These are phyloP conservation scores for Palythoa heliodiscus DNA, from an alignment of 92 coral and sea anemone genomes.

Conservation along the genomic window DNA sequence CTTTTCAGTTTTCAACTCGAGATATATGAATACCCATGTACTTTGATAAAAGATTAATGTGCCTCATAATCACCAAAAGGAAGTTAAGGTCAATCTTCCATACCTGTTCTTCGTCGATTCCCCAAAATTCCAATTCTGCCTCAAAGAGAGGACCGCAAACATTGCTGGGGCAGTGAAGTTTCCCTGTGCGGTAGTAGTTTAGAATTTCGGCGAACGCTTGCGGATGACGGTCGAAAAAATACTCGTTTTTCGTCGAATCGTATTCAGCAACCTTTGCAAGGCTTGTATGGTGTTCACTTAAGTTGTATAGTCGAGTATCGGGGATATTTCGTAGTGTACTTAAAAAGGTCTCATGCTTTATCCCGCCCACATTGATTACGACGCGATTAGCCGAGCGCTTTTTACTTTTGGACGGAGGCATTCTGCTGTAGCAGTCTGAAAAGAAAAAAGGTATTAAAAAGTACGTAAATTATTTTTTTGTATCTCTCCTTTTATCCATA, in stretches of 20 bases:
- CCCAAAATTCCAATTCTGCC: slow-evolving; percentile 94
- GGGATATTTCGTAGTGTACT: slow-evolving; percentile 90
- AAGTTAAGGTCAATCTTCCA: background rate
- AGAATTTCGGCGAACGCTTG: slow-evolving; percentile 91
- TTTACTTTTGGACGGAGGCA: slow-evolving; percentile 72
- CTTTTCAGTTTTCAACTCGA: background rate
- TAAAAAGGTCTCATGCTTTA: slow-evolving; percentile 88
- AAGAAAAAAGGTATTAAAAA: background rate
- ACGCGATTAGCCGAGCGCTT: slow-evolving; percentile 78
- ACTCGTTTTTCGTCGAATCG: slow-evolving; percentile 78
- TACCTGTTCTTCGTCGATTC: slow-evolving; percentile 92
- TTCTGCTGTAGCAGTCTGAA: slow-evolving; percentile 33
- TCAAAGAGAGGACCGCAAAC: slow-evolving; percentile 96
- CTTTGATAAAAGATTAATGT: background rate
- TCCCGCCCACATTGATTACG: slow-evolving; percentile 90
- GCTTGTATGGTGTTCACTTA: slow-evolving; percentile 85
- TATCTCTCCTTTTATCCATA: background rate
- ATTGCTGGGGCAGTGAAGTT: slow-evolving; percentile 90
- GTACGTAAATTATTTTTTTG: background rate
- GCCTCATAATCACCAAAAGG: background rate
- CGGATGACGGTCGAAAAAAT: slow-evolving; percentile 96
- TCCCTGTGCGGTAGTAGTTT: slow-evolving; percentile 96
- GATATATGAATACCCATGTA: background rate
- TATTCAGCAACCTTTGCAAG: slow-evolving; percentile 74
- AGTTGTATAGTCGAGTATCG: slow-evolving; percentile 86